Base-by-base conservation (phyloP, 2,113 vertebrate genomes). In the Rhadina sibilatrix region DNA sequence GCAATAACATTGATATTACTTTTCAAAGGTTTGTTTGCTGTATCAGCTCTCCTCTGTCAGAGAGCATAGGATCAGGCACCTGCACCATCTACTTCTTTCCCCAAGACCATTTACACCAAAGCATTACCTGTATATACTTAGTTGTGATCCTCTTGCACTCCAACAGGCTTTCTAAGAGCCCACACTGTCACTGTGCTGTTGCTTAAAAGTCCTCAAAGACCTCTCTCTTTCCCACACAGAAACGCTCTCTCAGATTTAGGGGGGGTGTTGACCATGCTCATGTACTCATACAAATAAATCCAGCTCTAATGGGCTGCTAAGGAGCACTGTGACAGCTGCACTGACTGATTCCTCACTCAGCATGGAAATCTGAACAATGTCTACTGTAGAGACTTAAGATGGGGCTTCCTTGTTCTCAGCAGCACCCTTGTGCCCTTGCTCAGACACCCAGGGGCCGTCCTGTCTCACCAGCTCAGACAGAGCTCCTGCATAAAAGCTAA, bases 251-350 rank as follows among this genome's bases (percentile, higher is more conserved):
- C 22, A 46, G 10, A 20, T 38, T 37, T 33, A 22, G 19, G 21
- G 14, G 8, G 10, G 4, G 1, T 44, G 18, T n/a, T 54, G n/a
- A 50, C 22, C 21, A 22, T 2, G 1, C 6, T 35, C 4, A 40
- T 24, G 5, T 5, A 27, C 14, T 37, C 38, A 18, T 38, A 30
- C 33, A 77, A 31, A 54, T 15, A 50, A 87, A 47, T 6, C 12
- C 27, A 21, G 1, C 8, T 69, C 17, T 69, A 37, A 35, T 0
- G 1, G 2, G 5, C 18, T 2, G 3, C 15, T 52, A 15, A 42
- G 53, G 24, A 40, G 57, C 24, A 13, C 23, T 15, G 2, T 50
- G 38, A 31, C 23, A 79, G 38, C 28, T 74, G 9, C 24, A 33
- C 28, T 57, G 44, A 20, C 17, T 4, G 4, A 13, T 50, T 44